Evolutionary conservation across 1,140 invertebrate genomes (phyloP).

Genomic region (Mercenaria mercenaria): DNA sequence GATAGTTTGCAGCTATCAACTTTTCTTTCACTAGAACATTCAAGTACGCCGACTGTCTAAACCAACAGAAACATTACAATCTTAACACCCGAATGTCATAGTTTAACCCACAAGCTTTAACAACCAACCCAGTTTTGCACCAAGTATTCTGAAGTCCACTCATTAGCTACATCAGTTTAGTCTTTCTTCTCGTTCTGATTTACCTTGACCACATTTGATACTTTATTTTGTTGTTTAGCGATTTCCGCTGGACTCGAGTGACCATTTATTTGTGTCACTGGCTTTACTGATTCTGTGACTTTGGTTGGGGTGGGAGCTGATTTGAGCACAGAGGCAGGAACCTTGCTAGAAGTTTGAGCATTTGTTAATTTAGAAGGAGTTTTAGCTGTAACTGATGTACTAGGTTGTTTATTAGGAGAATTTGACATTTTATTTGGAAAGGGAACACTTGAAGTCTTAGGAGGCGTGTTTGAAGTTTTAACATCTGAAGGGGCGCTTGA

Average conservation of each 20-base stretch:
- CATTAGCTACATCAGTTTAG: background rate
- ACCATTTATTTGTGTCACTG: constrained; percentile 11
- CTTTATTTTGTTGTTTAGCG: constrained; percentile 27
- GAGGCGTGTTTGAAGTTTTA: background rate
- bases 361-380: background rate
- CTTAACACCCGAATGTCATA: too few relatives aligned
- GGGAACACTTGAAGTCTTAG: background rate
- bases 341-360: background rate
- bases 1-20: too few relatives aligned
- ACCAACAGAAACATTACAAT: too few relatives aligned
- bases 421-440: background rate
- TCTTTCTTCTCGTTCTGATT: constrained; percentile 2
- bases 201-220: background rate
- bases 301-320: background rate
- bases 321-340: background rate
- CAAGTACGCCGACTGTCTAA: too few relatives aligned
- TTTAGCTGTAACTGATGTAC: background rate
- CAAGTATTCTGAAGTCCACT: too few relatives aligned
- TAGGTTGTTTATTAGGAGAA: background rate
- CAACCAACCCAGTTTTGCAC: too few relatives aligned
- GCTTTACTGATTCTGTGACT: background rate
- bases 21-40: too few relatives aligned
- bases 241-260: constrained; percentile 9
- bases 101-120: too few relatives aligned
- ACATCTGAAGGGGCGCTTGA: background rate